Conservation (phyloP, 1,140 invertebrate genomes). For the Probaryconus sp. region DNA sequence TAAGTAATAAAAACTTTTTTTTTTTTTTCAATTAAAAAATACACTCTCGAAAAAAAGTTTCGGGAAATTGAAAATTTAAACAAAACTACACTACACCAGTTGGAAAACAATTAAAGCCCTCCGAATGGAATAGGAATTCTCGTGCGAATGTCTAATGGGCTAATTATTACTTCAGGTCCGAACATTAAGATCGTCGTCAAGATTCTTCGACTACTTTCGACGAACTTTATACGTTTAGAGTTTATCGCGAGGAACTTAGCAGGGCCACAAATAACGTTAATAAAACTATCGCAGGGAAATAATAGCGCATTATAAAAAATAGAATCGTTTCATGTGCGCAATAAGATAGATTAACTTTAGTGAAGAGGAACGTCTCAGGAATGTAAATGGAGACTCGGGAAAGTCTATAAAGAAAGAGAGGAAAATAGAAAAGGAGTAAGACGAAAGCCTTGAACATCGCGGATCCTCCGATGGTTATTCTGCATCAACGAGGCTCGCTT, state of each 20-base stretch:
- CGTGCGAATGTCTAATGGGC: no score
- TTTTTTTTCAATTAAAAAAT: no score
- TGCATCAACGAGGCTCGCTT: constrained; percentile 16
- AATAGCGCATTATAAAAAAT: constrained; percentile 22
- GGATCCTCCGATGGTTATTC: constrained; percentile 24
- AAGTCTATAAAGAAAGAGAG: constrained; percentile 46
- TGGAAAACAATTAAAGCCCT: no score
- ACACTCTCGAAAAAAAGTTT: no score
- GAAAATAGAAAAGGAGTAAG: constrained; percentile 14
- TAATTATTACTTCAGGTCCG: no score
- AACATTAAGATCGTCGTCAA: no score
- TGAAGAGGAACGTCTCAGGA: constrained; percentile 47
- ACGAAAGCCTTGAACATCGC: constrained; percentile 30
- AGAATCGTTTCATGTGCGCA: constrained; percentile 16
- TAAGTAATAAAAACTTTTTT: no score
- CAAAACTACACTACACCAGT: no score
- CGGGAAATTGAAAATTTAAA: no score
- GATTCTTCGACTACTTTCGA: background rate
- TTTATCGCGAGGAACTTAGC: constrained; percentile 12
- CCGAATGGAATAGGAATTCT: no score
- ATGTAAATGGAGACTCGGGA: constrained; percentile 57
- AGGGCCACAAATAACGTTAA: constrained; percentile 5
- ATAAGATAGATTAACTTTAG: constrained; percentile 48
- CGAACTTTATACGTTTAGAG: constrained; percentile 2
- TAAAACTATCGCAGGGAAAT: constrained; percentile 27